Evolutionary conservation across 1,140 invertebrate genomes (phyloP).

Genomic region (Thaumatotibia leucotreta): DNA sequence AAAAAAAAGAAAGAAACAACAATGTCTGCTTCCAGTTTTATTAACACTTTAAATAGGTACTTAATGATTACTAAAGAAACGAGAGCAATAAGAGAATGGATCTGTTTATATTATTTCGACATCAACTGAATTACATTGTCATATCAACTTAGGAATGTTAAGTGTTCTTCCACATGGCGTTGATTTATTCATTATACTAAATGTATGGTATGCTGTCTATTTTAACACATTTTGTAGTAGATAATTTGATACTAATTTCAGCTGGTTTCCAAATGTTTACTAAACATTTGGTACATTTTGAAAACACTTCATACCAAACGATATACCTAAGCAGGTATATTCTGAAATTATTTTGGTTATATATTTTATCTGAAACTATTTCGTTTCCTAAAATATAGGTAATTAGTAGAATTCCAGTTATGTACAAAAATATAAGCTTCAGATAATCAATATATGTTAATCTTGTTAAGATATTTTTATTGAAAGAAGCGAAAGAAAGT

Average conservation of each 20-base stretch:
- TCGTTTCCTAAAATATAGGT: no score
- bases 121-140: neutral
- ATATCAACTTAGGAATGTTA: slow-evolving; percentile 1
- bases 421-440: no score
- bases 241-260: neutral
- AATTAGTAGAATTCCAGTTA: no score
- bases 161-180: neutral
- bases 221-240: neutral
- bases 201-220: neutral
- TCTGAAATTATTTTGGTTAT: neutral
- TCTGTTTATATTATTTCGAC: neutral
- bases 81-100: neutral
- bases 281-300: neutral
- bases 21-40: neutral
- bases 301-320: neutral
- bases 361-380: no score
- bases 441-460: no score
- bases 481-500: no score
- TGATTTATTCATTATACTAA: neutral
- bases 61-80: neutral
- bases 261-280: neutral
- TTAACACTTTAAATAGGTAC: neutral
- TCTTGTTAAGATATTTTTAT: no score
- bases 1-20: no score
- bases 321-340: neutral